Percentiles rank a stretch among this genome's conserved stretches.
These are phyloP conservation scores for Drosophila tani DNA, from an alignment of 1,140 invertebrate species.

Conservation along the genomic window DNA sequence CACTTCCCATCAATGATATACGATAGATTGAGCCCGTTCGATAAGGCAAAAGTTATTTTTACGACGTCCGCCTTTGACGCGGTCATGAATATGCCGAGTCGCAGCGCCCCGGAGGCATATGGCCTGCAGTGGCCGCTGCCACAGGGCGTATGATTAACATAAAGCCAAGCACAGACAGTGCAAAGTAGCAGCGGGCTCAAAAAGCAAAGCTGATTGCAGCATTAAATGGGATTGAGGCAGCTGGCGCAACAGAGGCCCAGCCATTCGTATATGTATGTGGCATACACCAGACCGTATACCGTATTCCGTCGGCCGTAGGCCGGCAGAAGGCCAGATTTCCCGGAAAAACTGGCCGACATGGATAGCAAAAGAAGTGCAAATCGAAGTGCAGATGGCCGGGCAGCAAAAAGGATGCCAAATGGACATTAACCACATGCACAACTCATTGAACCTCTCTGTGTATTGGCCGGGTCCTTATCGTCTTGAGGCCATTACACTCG, in stretches of 20 bases:
- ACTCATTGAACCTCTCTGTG: constrained; percentile 51
- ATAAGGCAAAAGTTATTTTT: constrained; percentile 39
- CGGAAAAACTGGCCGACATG: constrained; percentile 12
- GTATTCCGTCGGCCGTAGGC: neutral
- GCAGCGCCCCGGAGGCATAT: constrained; percentile 3
- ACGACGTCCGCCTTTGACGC: constrained; percentile 42
- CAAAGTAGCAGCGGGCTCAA: constrained; percentile 62
- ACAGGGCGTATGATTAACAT: constrained; percentile 75
- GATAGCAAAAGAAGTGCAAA: constrained; percentile 46
- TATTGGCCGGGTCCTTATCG: constrained; percentile 22
- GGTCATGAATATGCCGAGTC: constrained; percentile 35
- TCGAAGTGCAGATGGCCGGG: constrained; percentile 56
- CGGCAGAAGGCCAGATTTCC: constrained; percentile 28
- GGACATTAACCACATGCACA: constrained; percentile 72
- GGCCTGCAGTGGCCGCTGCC: constrained; percentile 41
- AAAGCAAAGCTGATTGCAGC: constrained; percentile 77
- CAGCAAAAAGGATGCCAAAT: constrained; percentile 60
- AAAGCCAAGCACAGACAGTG: constrained; percentile 57
- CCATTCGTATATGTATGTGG: neutral
- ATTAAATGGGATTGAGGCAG: constrained; percentile 73
- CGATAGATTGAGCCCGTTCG: constrained; percentile 21
- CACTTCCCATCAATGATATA: constrained; percentile 18
- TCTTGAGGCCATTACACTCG: neutral
- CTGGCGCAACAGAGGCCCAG: constrained; percentile 14
- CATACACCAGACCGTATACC: neutral